A percentile compares a stretch with the other conserved stretches of the same genome.
Evolutionary conservation across 2,888 invertebrate species (phyloP).

Genomic region (Cataglyphis rosenhaueri): DNA sequence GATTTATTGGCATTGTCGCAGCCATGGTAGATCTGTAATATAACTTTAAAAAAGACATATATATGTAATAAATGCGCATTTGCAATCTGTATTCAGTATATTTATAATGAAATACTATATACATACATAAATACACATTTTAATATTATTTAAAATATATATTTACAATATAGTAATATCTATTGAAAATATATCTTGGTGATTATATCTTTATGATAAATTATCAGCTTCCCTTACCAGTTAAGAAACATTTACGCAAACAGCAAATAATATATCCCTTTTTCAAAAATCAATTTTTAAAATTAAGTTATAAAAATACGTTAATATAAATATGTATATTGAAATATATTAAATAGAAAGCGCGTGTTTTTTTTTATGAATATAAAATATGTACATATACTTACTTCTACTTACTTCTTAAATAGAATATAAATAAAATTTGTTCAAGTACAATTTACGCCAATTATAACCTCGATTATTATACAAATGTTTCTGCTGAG

Average conservation of each 20-base stretch:
- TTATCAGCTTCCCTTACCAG: not conserved
- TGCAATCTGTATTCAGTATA: not conserved
- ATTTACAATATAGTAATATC: not conserved
- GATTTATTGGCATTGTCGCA: conserved; percentile 98
- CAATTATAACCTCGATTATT: conserved; percentile 3
- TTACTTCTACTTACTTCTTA: conserved; percentile 12
- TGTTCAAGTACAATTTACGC: not conserved
- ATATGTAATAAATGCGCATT: not conserved
- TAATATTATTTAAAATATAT: not conserved
- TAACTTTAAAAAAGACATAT: conserved; percentile 29
- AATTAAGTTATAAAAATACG: not conserved
- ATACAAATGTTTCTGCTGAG: not conserved
- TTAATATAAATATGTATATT: not conserved
- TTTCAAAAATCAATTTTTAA: not conserved
- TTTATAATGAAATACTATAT: not conserved
- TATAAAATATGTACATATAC: not conserved
- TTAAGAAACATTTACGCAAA: not conserved
- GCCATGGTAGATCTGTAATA: conserved; percentile 87
- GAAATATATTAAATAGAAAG: not conserved
- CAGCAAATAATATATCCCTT: not conserved
- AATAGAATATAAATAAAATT: conserved; percentile 3
- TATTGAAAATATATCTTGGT: not conserved
- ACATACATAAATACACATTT: not conserved
- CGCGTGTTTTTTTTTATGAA: not conserved
- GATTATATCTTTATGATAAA: not conserved